Percentiles rank a stretch among this genome's conserved stretches.
phyloP scores from a whole-genome alignment of 2,797 vertebrate genomes.

The Petrocephalus sullivani region DNA sequence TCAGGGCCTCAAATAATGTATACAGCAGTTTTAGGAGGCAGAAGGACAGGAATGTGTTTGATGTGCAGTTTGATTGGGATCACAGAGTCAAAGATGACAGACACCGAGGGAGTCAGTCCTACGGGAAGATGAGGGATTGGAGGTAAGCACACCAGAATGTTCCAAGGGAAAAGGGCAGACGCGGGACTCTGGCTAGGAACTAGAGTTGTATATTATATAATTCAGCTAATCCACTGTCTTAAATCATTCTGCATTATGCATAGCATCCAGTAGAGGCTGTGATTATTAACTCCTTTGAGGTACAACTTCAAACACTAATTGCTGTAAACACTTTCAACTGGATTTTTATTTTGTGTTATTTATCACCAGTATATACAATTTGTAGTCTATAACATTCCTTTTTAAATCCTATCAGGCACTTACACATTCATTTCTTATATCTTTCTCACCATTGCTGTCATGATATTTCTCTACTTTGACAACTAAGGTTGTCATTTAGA shows the following conservation, averaged over 20 bases:
- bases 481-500: conserved; percentile 1
- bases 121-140: too few relatives aligned
- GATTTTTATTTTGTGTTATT: not conserved
- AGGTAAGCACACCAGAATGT: too few relatives aligned
- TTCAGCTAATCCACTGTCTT: not conserved
- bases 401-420: not conserved
- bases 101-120: too few relatives aligned
- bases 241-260: not conserved
- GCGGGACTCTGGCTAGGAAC: too few relatives aligned
- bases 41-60: too few relatives aligned
- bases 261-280: not conserved
- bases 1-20: too few relatives aligned
- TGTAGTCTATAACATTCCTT: not conserved
- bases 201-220: not conserved
- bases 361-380: not conserved
- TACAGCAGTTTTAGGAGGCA: too few relatives aligned
- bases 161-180: too few relatives aligned
- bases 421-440: conserved; percentile 5
- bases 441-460: not conserved
- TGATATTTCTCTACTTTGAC: not conserved
- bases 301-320: not conserved
- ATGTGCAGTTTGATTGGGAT: too few relatives aligned
- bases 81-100: too few relatives aligned
- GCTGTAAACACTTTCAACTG: not conserved
- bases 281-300: not conserved